phyloP scores from a whole-genome alignment of 2,888 invertebrate species.

The Ligdia adustata region DNA sequence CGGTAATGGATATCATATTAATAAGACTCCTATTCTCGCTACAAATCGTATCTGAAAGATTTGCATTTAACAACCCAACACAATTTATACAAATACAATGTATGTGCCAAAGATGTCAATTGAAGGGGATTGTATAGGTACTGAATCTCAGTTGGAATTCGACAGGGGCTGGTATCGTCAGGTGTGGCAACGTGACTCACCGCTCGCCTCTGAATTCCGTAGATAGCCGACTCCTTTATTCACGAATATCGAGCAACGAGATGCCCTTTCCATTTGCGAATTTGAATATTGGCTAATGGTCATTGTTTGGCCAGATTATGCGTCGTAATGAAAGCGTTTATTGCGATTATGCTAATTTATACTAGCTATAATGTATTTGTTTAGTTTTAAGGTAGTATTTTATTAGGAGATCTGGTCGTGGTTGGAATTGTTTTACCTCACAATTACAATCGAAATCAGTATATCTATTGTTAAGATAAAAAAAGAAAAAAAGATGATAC shows the following conservation, averaged over 20 bases:
- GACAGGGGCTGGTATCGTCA: constrained; percentile 70
- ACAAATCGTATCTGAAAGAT: no score
- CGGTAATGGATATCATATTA: no score
- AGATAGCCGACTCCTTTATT: constrained; percentile 76
- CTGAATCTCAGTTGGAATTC: constrained; percentile 57
- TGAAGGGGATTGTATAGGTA: constrained; percentile 51
- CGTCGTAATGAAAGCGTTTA: constrained; percentile 12
- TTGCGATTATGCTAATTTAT: constrained; percentile 1
- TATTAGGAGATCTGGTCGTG: no score
- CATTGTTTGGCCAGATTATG: constrained; percentile 38
- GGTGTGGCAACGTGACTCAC: constrained; percentile 78
- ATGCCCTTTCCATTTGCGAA: constrained; percentile 74
- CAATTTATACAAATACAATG: no score
- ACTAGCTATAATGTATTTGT: no score
- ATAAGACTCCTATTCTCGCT: no score
- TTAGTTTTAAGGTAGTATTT: no score
- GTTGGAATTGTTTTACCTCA: no score
- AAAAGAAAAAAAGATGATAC: no score
- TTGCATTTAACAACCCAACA: no score
- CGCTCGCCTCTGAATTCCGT: constrained; percentile 70
- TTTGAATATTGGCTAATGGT: constrained; percentile 58
- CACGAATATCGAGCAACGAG: constrained; percentile 59
- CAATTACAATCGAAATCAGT: no score
- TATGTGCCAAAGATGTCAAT: constrained; percentile 50
- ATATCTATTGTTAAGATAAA: no score